Conservation (phyloP, 2,888 invertebrate genomes). For the Biston stratarius region DNA sequence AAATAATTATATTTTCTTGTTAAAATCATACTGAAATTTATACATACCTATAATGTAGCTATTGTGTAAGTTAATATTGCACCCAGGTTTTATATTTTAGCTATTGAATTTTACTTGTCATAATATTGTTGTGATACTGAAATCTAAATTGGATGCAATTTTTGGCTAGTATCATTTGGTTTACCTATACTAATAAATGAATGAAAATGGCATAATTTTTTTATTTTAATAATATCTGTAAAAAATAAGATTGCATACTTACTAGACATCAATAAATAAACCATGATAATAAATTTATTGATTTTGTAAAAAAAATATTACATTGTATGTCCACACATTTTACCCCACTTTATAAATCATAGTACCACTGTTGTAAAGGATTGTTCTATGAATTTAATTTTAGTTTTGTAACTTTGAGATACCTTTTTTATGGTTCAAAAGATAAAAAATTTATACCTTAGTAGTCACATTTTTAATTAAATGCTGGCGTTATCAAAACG, state of each 20-base stretch:
- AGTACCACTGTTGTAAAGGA: no score
- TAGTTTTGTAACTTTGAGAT: neutral
- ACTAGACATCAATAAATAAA: no score
- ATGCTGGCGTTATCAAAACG: slow-evolving; percentile 2
- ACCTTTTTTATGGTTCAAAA: neutral
- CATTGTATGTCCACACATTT: no score
- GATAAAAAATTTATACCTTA: neutral
- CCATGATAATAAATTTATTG: no score
- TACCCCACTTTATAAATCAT: no score
- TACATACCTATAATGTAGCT: neutral
- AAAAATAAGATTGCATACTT: no score
- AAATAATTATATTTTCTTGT: slow-evolving; percentile 4
- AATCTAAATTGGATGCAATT: slow-evolving; percentile 3
- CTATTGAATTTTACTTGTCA: slow-evolving; percentile 7
- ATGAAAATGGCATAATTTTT: neutral
- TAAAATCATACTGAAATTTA: neutral
- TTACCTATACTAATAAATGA: slow-evolving; percentile 5
- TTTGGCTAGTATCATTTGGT: neutral
- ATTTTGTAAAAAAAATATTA: no score
- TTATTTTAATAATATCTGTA: no score
- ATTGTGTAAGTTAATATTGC: neutral
- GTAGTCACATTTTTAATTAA: neutral
- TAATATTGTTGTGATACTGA: slow-evolving; percentile 7
- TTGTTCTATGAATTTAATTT: no score
- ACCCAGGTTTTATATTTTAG: neutral